Evolutionary conservation across 2,888 invertebrate genomes (phyloP).

Genomic region (Leistus spinibarbis): DNA sequence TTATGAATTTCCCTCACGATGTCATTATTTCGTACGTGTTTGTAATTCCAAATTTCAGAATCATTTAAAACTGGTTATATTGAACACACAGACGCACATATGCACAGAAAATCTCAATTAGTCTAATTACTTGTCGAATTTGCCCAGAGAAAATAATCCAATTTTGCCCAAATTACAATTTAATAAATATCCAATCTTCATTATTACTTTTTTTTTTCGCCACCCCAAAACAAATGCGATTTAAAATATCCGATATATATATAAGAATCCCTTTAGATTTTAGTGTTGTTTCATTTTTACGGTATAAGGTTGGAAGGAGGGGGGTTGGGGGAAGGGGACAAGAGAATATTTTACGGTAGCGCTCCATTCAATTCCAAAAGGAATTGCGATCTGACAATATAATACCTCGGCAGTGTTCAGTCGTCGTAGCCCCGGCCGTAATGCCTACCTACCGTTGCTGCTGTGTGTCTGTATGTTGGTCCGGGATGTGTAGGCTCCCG

Average conservation of each 20-base stretch:
- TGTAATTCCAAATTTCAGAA: neutral
- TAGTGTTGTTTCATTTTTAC: neutral
- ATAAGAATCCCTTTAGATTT: neutral
- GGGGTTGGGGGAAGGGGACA: neutral
- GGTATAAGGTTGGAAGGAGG: neutral
- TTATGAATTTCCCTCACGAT: neutral
- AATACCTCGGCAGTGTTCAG: slow-evolving; percentile 37
- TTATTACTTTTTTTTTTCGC: slow-evolving; percentile 21
- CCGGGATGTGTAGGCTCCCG: neutral
- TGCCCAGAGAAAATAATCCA: neutral
- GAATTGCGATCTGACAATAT: slow-evolving; percentile 39
- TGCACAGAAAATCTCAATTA: neutral
- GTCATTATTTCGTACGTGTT: neutral
- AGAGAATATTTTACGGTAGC: slow-evolving; percentile 36
- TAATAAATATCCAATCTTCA: slow-evolving; percentile 25
- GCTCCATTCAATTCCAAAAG: slow-evolving; percentile 36
- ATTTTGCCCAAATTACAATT: neutral
- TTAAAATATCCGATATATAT: neutral
- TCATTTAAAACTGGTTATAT: neutral
- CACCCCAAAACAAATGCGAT: neutral
- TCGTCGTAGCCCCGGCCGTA: slow-evolving; percentile 23
- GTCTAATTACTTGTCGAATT: neutral
- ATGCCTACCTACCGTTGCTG: slow-evolving; percentile 1
- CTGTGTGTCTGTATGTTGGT: neutral
- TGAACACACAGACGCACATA: neutral